Evolutionary conservation across 2,888 invertebrate genomes (phyloP).

Genomic region (Drosophila mimica): DNA sequence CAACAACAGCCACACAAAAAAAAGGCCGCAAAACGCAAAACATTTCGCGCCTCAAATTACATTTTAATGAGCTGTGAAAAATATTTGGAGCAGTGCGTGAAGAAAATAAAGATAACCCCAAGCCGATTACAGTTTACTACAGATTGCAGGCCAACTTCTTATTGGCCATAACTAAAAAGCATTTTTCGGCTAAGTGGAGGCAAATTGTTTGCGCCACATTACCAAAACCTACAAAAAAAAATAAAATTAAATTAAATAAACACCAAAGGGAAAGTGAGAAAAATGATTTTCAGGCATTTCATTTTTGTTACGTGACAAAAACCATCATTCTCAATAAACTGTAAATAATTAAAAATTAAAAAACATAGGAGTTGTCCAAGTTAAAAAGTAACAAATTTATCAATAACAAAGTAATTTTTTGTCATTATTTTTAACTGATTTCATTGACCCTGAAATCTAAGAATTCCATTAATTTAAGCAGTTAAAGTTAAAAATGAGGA

Average conservation of each 20-base stretch:
- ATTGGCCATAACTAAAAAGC: slow-evolving; percentile 13
- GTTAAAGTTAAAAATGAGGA: neutral
- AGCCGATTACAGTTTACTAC: slow-evolving; percentile 32
- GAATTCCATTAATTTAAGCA: neutral
- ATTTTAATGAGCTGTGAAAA: slow-evolving; percentile 81
- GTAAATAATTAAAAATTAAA: neutral
- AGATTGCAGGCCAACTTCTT: slow-evolving; percentile 13
- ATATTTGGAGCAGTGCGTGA: slow-evolving; percentile 69
- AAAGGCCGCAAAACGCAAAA: slow-evolving; percentile 47
- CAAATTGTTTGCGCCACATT: slow-evolving; percentile 50
- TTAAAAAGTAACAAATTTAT: too few relatives aligned
- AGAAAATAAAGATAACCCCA: slow-evolving; percentile 42
- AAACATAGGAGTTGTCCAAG: too few relatives aligned
- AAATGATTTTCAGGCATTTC: slow-evolving; percentile 11
- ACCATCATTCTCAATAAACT: neutral
- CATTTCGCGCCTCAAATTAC: slow-evolving; percentile 76
- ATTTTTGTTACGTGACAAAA: neutral
- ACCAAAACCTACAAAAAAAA: neutral
- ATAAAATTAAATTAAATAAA: too few relatives aligned
- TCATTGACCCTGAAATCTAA: neutral
- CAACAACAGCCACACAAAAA: neutral
- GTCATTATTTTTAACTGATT: neutral
- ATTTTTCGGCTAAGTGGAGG: slow-evolving; percentile 60
- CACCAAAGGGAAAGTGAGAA: slow-evolving; percentile 14
- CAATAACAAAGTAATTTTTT: neutral